phyloP scores from a whole-genome alignment of 2,113 vertebrate genomes.

The Rutilus rutilus region DNA sequence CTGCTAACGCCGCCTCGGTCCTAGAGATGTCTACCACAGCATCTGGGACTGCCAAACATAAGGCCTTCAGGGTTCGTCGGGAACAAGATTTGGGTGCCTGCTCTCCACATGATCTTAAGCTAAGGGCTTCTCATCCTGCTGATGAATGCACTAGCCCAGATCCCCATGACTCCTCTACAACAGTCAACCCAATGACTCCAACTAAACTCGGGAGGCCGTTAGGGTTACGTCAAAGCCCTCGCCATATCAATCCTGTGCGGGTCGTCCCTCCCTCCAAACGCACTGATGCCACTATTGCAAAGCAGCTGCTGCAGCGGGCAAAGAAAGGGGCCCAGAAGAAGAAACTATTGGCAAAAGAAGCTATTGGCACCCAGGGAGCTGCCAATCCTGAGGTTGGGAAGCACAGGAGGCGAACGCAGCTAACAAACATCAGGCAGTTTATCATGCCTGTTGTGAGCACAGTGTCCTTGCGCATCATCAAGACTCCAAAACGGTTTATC shows the following conservation, averaged over 20 bases:
- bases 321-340: slow-evolving; percentile 92
- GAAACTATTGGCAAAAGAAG: slow-evolving; percentile 89
- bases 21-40: slow-evolving; percentile 57
- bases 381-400: slow-evolving; percentile 73
- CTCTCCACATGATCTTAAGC: slow-evolving; percentile 61
- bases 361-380: slow-evolving; percentile 65
- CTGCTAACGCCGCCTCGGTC: slow-evolving; percentile 60
- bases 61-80: slow-evolving; percentile 81
- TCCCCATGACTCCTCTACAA: slow-evolving; percentile 66
- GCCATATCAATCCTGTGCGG: slow-evolving; percentile 91
- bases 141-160: slow-evolving; percentile 58
- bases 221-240: slow-evolving; percentile 90
- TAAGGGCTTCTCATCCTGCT: slow-evolving; percentile 58
- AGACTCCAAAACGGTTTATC: slow-evolving; percentile 96
- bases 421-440: slow-evolving; percentile 98
- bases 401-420: slow-evolving; percentile 88
- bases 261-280: slow-evolving; percentile 94
- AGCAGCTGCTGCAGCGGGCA: slow-evolving; percentile 93
- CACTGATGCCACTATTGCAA: slow-evolving; percentile 93
- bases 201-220: slow-evolving; percentile 75
- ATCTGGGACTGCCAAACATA: slow-evolving; percentile 81
- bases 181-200: slow-evolving; percentile 71
- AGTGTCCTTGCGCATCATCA: slow-evolving; percentile 95
- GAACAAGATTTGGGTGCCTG: slow-evolving; percentile 75
- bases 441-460: slow-evolving; percentile 99